Conservation (phyloP, 2,797 vertebrate genomes). For the Sebastes kiyomatsui region DNA sequence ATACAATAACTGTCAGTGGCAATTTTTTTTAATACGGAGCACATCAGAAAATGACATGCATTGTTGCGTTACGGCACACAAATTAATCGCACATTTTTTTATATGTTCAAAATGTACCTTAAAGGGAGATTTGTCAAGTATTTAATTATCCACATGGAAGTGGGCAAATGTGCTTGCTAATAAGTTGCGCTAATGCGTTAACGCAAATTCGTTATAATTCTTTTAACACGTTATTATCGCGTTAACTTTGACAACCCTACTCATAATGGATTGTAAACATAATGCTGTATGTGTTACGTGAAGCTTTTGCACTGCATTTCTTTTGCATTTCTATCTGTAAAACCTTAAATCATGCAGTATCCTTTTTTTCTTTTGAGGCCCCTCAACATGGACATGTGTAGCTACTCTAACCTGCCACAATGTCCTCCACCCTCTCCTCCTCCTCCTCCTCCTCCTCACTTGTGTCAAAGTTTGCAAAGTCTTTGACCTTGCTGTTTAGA, state of each 20-base stretch:
- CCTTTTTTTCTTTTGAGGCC: background rate
- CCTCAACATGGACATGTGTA: conserved; percentile 68
- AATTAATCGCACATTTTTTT: too few relatives aligned
- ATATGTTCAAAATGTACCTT: too few relatives aligned
- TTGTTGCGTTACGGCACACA: conserved; percentile 4
- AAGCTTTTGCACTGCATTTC: background rate
- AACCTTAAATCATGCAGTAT: background rate
- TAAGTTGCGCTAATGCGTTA: too few relatives aligned
- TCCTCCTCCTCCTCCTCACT: conserved; percentile 69
- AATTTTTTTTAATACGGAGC: background rate
- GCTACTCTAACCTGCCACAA: conserved; percentile 70
- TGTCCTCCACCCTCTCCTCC: conserved; percentile 32
- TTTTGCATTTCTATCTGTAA: background rate
- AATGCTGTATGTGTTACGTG: background rate
- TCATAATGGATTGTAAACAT: conserved; percentile 1
- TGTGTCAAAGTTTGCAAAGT: conserved; percentile 89
- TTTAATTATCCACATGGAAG: too few relatives aligned
- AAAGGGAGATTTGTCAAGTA: too few relatives aligned
- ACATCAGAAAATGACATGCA: conserved; percentile 7
- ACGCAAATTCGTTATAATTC: too few relatives aligned
- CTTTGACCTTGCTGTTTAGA: conserved; percentile 88
- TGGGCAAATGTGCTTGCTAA: too few relatives aligned
- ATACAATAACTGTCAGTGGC: conserved; percentile 14
- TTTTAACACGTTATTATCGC: too few relatives aligned
- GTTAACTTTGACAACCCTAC: too few relatives aligned